These are phyloP conservation scores for Peromyscus melanophrys DNA, from an alignment of 2,797 vertebrate species.

Conservation along the genomic window DNA sequence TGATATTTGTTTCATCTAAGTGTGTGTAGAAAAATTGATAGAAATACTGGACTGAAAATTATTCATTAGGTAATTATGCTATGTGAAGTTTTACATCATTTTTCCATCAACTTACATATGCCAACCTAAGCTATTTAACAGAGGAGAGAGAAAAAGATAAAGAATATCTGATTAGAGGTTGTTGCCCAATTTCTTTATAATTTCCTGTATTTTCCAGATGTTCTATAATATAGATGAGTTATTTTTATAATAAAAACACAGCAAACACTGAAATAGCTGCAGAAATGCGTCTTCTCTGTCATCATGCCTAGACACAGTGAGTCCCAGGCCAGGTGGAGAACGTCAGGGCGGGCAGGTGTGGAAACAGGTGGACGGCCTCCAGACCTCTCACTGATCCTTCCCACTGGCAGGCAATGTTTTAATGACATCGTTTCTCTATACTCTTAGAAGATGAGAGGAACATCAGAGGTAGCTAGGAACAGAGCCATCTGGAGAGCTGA, in stretches of 20 bases:
- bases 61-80: conserved; percentile 4
- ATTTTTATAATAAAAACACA: conserved; percentile 32
- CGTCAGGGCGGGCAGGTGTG: neutral
- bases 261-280: neutral
- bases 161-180: neutral
- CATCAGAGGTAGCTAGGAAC: neutral
- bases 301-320: neutral
- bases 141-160: neutral
- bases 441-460: neutral
- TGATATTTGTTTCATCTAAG: conserved; percentile 33
- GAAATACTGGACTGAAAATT: neutral
- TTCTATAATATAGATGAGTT: neutral
- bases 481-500: neutral
- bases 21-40: conserved; percentile 22
- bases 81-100: neutral
- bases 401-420: neutral
- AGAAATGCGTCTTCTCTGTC: neutral
- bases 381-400: neutral
- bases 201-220: neutral
- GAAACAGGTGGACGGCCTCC: neutral
- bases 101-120: neutral
- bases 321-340: neutral
- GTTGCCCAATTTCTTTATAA: neutral
- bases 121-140: neutral
- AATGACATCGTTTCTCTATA: neutral